Conservation (phyloP, 2,888 invertebrate species). For the Lamellibrachia satsuma region DNA sequence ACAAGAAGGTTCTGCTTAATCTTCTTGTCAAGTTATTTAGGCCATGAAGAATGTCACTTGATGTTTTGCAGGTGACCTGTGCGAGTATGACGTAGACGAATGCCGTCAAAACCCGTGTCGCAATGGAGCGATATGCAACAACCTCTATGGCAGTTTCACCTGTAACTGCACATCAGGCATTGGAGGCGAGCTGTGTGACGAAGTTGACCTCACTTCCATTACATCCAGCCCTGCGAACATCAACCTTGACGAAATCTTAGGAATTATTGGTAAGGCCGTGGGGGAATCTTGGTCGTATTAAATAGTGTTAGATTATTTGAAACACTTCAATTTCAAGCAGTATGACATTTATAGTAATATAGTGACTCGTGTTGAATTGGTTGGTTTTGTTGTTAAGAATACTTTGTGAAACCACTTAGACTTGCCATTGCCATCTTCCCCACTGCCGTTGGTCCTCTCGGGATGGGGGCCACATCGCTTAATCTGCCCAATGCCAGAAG, state of each 20-base stretch:
- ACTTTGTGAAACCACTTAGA: too few relatives aligned
- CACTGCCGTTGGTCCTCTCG: too few relatives aligned
- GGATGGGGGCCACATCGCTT: too few relatives aligned
- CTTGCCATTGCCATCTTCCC: too few relatives aligned
- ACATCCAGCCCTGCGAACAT: slow-evolving; percentile 49
- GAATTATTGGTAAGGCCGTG: slow-evolving; percentile 51
- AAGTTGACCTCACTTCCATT: slow-evolving; percentile 45
- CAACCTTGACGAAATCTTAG: slow-evolving; percentile 52
- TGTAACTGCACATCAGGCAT: slow-evolving; percentile 69
- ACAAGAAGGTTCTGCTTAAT: too few relatives aligned
- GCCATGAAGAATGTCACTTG: not conserved
- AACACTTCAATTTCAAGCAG: not conserved
- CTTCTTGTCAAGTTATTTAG: too few relatives aligned
- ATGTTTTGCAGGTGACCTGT: slow-evolving; percentile 71
- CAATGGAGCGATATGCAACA: slow-evolving; percentile 85
- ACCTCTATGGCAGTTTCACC: slow-evolving; percentile 66
- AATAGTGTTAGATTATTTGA: slow-evolving; percentile 8
- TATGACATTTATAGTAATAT: not conserved
- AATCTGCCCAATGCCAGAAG: too few relatives aligned
- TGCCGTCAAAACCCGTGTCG: slow-evolving; percentile 82
- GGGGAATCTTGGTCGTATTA: not conserved
- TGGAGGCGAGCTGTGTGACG: slow-evolving; percentile 58
- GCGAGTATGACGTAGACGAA: slow-evolving; percentile 85
- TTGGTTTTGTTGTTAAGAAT: not conserved
- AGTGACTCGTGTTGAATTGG: not conserved